Evolutionary conservation across 37 sponge, comb jelly and placozoan genomes (phyloP), one percentile per base, ranked within the genome.

Genomic region (Cladorhizidae sp.): DNA sequence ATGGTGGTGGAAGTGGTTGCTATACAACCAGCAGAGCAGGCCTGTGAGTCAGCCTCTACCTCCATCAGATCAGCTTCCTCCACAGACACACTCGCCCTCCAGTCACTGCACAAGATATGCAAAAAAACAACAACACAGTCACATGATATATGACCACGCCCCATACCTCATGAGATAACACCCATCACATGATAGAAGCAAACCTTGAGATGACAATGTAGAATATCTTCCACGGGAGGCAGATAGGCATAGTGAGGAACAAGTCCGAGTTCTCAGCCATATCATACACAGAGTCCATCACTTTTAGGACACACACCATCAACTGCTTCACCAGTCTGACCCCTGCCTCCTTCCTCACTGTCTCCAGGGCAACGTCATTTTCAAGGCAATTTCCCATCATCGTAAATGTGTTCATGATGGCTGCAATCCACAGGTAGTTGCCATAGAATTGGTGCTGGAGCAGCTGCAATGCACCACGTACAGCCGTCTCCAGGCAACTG

Each of bases 181-280:
- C 67, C 67, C 2, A 1, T 32, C 28, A 40, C 15, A 41, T 45
- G 11, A 41, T 15, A 8, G 22, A 26, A 58, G 73, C 79, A 29
- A 2, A 88, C 89, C 62, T 64, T 69, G 83, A 61, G 23, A 88
- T 65, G 8, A 88, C 63, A 58, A 61, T 64, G 74, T 88, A 73
- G 37, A 88, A 78, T 3, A 88, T 63, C 79, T 82, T 88, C 89
- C 89, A 88, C 15, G 84, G 72, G 15, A 78, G 57, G 35, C 68
- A 69, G 3, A 78, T 50, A 22, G 89, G 89, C 57, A 83, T 65
- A 35, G 49, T 40, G 45, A 64, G 40, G 57, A 72, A 42, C 8
- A 75, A 25, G 18, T 67, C 49, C 25, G 88, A 58, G 36, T 45
- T 23, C 52, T 88, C 84, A 55, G 57, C 65, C 41, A 73, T 64